phyloP scores from a whole-genome alignment of 2,797 vertebrate genomes.

The Poecilia gillii region DNA sequence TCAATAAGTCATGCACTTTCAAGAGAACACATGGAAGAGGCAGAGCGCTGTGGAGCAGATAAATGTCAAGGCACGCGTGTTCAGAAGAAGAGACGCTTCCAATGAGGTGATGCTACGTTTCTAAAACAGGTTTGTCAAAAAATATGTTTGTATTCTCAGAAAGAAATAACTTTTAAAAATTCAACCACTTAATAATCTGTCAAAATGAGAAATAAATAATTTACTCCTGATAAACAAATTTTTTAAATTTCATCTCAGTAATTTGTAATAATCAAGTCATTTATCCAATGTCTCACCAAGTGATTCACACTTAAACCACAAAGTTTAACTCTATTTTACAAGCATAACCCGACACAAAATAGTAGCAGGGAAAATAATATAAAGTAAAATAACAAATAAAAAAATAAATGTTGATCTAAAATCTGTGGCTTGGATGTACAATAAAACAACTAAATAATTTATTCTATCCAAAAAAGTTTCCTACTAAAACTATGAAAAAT shows the following conservation, averaged over 20 bases:
- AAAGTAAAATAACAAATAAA: no score
- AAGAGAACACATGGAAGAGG: constrained; percentile 3
- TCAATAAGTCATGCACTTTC: constrained; percentile 17
- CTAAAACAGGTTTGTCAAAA: not conserved
- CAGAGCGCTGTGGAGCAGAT: not conserved
- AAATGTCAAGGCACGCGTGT: not conserved
- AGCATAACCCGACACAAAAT: no score
- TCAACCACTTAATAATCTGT: not conserved
- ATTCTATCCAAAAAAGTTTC: no score
- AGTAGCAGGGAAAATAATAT: no score
- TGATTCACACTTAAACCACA: no score
- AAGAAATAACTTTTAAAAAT: not conserved
- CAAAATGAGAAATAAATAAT: not conserved
- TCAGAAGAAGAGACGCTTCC: not conserved
- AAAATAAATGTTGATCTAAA: no score
- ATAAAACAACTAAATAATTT: no score
- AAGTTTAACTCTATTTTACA: no score
- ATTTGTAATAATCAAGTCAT: not conserved
- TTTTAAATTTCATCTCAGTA: not conserved
- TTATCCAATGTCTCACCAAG: not conserved
- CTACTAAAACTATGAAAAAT: no score
- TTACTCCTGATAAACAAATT: not conserved
- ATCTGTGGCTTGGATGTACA: no score
- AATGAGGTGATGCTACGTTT: not conserved
- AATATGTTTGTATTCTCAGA: not conserved